Percentiles rank a stretch among this genome's conserved stretches.
Conservation (phyloP, 2,113 vertebrate genomes). For the Acanthisitta chloris region DNA sequence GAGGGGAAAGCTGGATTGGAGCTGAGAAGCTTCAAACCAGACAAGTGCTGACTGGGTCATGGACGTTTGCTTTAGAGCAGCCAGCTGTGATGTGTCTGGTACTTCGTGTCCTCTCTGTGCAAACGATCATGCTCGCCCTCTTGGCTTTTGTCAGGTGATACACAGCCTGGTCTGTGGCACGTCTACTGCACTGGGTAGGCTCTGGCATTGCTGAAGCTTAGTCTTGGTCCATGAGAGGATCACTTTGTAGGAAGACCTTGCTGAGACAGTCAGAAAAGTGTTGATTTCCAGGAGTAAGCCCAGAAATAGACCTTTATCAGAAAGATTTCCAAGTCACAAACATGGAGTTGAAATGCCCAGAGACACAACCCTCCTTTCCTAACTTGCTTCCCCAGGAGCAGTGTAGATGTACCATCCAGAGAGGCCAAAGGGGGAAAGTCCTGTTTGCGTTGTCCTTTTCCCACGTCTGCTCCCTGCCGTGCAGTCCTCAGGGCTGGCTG, state of each 20-base stretch:
- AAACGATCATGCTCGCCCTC: neutral
- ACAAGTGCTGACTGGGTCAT: neutral
- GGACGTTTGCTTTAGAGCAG: neutral
- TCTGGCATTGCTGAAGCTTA: neutral
- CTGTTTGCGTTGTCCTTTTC: conserved; percentile 30
- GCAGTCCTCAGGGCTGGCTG: neutral
- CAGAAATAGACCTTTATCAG: neutral
- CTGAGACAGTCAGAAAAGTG: neutral
- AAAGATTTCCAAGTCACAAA: neutral
- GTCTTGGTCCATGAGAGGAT: neutral
- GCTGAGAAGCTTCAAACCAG: neutral
- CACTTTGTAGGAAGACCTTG: neutral
- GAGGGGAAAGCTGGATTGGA: neutral
- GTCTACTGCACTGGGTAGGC: neutral
- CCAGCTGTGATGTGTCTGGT: neutral
- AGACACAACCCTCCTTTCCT: neutral
- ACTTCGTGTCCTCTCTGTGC: neutral
- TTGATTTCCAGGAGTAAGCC: neutral
- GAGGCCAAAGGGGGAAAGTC: neutral
- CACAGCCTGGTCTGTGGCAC: neutral
- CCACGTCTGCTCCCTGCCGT: fast-evolving
- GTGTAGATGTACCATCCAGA: neutral
- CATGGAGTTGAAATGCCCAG: neutral
- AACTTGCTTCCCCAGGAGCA: neutral
- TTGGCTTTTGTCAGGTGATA: neutral